phyloP scores from a whole-genome alignment of 2,888 invertebrate species.

The Glaucopsyche alexis region DNA sequence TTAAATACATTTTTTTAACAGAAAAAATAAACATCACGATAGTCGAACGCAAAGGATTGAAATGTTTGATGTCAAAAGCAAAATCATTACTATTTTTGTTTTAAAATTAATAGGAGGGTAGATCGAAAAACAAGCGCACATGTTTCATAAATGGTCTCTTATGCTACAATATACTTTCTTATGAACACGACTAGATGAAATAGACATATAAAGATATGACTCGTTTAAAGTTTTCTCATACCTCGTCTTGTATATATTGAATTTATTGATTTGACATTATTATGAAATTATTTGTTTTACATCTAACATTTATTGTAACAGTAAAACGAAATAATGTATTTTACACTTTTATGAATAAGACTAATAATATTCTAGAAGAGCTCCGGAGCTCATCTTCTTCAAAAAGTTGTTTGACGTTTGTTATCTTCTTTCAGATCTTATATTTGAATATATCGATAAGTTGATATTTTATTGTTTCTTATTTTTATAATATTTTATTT shows the following conservation, averaged over 20 bases:
- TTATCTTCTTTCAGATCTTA: background rate
- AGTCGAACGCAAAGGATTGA: background rate
- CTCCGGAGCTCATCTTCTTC: background rate
- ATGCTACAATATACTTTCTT: background rate
- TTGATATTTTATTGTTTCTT: background rate
- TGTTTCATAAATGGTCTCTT: background rate
- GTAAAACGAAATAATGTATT: background rate
- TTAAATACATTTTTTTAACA: background rate
- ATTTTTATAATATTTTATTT: background rate
- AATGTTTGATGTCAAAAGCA: background rate
- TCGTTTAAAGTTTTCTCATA: background rate
- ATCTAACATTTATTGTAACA: background rate
- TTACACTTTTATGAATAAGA: background rate
- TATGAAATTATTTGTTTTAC: background rate
- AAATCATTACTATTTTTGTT: background rate
- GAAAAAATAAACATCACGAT: background rate
- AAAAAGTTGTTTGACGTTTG: background rate
- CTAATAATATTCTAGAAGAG: background rate
- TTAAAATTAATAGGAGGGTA: background rate
- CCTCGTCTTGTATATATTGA: background rate
- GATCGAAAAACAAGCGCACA: background rate
- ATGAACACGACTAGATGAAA: slow-evolving; percentile 3
- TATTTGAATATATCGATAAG: background rate
- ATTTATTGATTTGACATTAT: no score
- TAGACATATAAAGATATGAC: slow-evolving; percentile 1